Percentiles rank a stretch among this genome's conserved stretches.
Conservation (phyloP, 2,888 invertebrate genomes). For the Clivina fossor region DNA sequence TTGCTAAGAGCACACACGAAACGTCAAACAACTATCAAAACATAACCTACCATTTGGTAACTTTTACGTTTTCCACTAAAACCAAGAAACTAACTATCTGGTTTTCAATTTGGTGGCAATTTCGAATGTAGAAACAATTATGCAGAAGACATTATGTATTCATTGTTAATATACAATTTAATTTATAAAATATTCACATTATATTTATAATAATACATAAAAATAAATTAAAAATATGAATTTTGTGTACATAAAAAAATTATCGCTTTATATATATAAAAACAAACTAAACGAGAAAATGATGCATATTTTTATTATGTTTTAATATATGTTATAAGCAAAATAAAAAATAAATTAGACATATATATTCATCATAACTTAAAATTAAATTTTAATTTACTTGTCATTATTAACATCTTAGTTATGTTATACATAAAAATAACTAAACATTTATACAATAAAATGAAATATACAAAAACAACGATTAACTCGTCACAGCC, state of each 20-base stretch:
- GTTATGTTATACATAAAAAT: slow-evolving; percentile 15
- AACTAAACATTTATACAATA: slow-evolving; percentile 22
- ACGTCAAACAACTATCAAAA: too few species aligned
- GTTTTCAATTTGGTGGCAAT: not conserved
- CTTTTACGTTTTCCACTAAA: not conserved
- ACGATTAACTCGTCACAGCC: slow-evolving; percentile 31
- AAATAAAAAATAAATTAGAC: slow-evolving; percentile 17
- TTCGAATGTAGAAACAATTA: not conserved
- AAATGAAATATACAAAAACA: slow-evolving; percentile 21
- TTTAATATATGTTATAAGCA: slow-evolving; percentile 22
- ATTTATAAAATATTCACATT: slow-evolving; percentile 22
- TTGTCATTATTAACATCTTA: slow-evolving; percentile 17
- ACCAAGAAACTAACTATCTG: not conserved
- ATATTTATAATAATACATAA: slow-evolving; percentile 14
- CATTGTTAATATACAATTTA: slow-evolving; percentile 13
- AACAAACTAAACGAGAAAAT: slow-evolving; percentile 12
- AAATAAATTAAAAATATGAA: slow-evolving; percentile 24
- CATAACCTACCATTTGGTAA: slow-evolving; percentile 12
- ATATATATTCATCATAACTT: slow-evolving; percentile 15
- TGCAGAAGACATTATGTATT: not conserved
- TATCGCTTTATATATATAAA: slow-evolving; percentile 12
- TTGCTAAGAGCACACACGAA: too few species aligned
- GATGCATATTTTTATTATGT: slow-evolving; percentile 16
- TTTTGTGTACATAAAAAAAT: slow-evolving; percentile 22
- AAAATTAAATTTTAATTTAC: slow-evolving; percentile 23